Evolutionary conservation across 2,888 invertebrate species (phyloP), one percentile per base, ranked within the genome.

Genomic region (Brenthis daphne): DNA sequence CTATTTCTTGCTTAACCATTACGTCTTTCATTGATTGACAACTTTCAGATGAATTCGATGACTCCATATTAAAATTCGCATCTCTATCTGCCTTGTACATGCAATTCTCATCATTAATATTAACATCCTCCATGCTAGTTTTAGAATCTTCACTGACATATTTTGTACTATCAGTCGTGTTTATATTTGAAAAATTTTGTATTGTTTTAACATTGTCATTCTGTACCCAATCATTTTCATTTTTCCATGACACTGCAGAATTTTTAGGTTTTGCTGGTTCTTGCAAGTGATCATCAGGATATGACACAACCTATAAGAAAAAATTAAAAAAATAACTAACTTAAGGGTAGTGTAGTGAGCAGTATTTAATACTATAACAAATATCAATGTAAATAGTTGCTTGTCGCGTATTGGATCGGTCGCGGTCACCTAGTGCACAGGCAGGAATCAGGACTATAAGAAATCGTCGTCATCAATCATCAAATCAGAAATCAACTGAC

Each of bases 61-160:
- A 91, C 75, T 92, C 92, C 90, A 92, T 92, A 76, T 92, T 92
- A 76, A 83, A 92, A 76, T 91, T 92, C 33, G 90, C 84, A 81
- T 92, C 92, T 71, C 92, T 87, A 64, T 91, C 92, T 68, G 92
- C 89, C 78, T 91, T 92, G 71, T 87, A 90, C 84, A 90, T 87
- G 74, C 89, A 90, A 76, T 90, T 90, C 69, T 92, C 92, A 73
- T 92, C 92, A 80, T 90, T 92, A 71, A 88, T 82, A 76, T 86
- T 88, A n/a, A 85, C 85, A 80, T 92, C 92, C 53, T 92, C 92
- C 79, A 92, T 85, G 71, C 91, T 90, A 0, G 89, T 89, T 81
- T 92, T 92, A 3, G 92, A 89, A 76, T 92, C 92, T 77, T 92
- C 92, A 78, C 86, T 90, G 3, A 88, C 84, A 79, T 91, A 92